Evolutionary conservation across 2,888 invertebrate species (phyloP), one percentile per base, ranked within the genome.

Genomic region (Hypselothyrea guttata): DNA sequence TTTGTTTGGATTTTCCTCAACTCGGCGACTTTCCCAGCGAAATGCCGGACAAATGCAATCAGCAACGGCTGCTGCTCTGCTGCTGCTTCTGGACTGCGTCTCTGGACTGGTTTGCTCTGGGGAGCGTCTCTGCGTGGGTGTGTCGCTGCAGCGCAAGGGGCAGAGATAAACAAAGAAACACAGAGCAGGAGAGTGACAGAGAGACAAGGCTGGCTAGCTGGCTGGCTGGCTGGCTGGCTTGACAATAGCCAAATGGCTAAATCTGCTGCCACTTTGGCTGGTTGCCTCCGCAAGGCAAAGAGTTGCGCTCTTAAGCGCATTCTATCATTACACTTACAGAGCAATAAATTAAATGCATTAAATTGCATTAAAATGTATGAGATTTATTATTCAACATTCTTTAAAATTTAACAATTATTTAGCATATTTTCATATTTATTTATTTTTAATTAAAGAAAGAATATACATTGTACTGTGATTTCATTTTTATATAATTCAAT

Each of bases 1-100:
- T 48, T 40, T 37, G 8, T 18, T 18, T 18, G 65, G 27, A 33
- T 64, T 45, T 40, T 65, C 27, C 45, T 16, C 47, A 22, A 31
- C 31, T 42, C 30, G 52, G 35, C 56, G 76, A 86, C 84, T 85
- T 86, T 85, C 87, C 75, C 71, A 73, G 76, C 63, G n/a, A 64
- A 47, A 48, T 58, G 47, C 41, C 53, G 53, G 51, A 60, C 55
- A 53, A 68, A 62, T 74, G 71, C 60, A 71, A 58, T 65, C 60
- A 38, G 59, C 56, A 42, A 55, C 42, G 59, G 72, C 60, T 65
- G 22, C 22, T 22, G 22, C 22, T 22, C 22, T 22, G 22, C 22
- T 5, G 22, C 7, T 5, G 55, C 73, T 71, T 47, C 53, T 48
- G 71, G 62, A 64, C 58, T 41, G 53, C 11, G 54, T 52, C 64